These are phyloP conservation scores for Hemithea aestivaria DNA, from an alignment of 2,888 invertebrate species.

Conservation along the genomic window DNA sequence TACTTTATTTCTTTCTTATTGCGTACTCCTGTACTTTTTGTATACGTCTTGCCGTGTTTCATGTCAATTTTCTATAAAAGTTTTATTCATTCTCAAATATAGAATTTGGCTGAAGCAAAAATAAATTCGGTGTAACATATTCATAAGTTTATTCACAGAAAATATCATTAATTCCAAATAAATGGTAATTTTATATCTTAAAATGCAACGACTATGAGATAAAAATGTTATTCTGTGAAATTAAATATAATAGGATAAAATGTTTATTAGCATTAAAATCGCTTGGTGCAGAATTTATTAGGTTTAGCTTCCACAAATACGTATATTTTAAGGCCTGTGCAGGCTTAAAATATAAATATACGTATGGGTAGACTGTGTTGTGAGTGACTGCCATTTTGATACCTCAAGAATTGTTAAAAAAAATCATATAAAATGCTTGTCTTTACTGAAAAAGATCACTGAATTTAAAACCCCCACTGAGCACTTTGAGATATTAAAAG, in stretches of 20 bases:
- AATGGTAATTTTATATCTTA: neutral
- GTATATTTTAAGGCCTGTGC: too few species aligned
- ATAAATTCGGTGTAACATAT: slow-evolving; percentile 10
- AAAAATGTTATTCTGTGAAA: slow-evolving; percentile 9
- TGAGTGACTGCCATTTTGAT: too few species aligned
- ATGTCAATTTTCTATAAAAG: slow-evolving; percentile 6
- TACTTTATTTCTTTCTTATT: too few species aligned
- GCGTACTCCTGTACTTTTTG: too few species aligned
- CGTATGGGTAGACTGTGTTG: too few species aligned
- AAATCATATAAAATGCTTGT: too few species aligned
- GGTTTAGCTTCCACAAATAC: slow-evolving; percentile 6
- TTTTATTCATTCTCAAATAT: slow-evolving; percentile 8
- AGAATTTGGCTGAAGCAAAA: slow-evolving; percentile 13
- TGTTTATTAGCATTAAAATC: slow-evolving; percentile 11
- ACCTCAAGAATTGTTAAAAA: too few species aligned
- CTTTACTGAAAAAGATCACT: too few species aligned
- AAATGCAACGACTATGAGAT: neutral
- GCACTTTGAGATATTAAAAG: too few species aligned
- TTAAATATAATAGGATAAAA: slow-evolving; percentile 15
- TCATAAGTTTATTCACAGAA: neutral
- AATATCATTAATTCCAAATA: slow-evolving; percentile 8
- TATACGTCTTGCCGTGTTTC: slow-evolving; percentile 7
- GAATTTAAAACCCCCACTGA: too few species aligned
- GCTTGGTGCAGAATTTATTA: slow-evolving; percentile 19
- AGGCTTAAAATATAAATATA: too few species aligned